phyloP scores from a whole-genome alignment of 2,888 invertebrate genomes.

The Aphrophora alni region DNA sequence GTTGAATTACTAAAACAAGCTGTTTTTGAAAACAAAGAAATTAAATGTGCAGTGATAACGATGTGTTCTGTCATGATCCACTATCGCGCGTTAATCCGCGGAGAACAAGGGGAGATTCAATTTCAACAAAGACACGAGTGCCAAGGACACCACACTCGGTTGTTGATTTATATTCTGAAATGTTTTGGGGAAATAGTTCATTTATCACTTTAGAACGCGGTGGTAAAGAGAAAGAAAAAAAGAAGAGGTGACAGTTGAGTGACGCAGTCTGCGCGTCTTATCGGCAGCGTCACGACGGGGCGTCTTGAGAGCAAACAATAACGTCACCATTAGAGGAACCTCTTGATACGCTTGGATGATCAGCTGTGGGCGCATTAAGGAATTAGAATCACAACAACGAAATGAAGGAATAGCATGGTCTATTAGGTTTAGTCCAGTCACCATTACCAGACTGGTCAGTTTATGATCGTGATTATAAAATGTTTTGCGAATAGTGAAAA shows the following conservation, averaged over 20 bases:
- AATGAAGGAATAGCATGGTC: not conserved
- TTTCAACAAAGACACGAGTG: not conserved
- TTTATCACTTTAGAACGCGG: not conserved
- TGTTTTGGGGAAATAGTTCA: slow-evolving; percentile 2
- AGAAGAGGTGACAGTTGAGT: not conserved
- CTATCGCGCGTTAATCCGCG: not conserved
- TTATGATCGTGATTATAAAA: too few species aligned
- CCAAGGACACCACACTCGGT: not conserved
- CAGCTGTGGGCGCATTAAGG: not conserved
- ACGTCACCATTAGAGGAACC: not conserved
- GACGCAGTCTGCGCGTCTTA: not conserved
- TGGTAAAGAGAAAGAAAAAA: slow-evolving; percentile 4
- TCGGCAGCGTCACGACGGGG: not conserved
- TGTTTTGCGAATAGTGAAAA: too few species aligned
- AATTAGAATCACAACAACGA: not conserved
- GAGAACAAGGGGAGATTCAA: not conserved
- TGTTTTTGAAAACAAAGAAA: too few species aligned
- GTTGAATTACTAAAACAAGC: too few species aligned
- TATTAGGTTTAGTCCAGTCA: not conserved
- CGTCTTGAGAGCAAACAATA: not conserved
- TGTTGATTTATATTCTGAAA: slow-evolving; percentile 6
- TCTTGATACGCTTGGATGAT: not conserved
- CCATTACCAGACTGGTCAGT: not conserved
- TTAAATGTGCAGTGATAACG: not conserved
- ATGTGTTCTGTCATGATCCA: not conserved